Evolutionary conservation across 2,888 invertebrate genomes (phyloP), one percentile per base, ranked within the genome.

Genomic region (Lydus trimaculatus): DNA sequence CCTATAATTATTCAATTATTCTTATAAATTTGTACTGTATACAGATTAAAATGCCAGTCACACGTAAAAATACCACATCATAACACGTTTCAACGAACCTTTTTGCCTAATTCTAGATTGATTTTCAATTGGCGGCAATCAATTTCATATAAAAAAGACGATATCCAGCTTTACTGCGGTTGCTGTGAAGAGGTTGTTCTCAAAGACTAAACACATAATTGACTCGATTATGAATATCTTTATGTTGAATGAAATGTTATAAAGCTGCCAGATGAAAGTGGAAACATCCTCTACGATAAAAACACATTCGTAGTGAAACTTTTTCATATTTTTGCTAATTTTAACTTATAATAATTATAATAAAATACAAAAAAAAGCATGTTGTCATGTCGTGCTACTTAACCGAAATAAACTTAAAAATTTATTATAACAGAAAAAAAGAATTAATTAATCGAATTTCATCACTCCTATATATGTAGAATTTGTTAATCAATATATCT

Each of bases 191-290:
- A n/a, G n/a, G n/a, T n/a, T 63, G 67, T 71, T 66, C 11, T 25
- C n/a, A 71, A 69, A 64, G 62, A 61, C 67, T 17, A 73, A 67
- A 67, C 71, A 68, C 63, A 67, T 69, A 70, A 72, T 73, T 72
- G 72, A 66, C 28, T 20, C 36, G 23, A 66, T 69, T 66, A 66
- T 73, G 67, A 69, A 62, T 65, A 65, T 39, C 52, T 36, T 63
- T 61, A 69, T 70, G 68, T 72, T 73, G n/a, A 67, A 71, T 48
- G 60, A 63, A 64, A 64, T 62, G 71, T 64, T 71, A 65, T 73
- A 73, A 75, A 75, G 65, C 70, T 73, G 73, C 62, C 75, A 75
- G 69, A 73, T 75, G 70, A 75, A 75, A 75, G 73, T 36, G 64
- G 63, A 67, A 65, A 68, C 31, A 60, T 66, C 65, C 36, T n/a